Base-by-base conservation (phyloP, 2,113 vertebrate genomes). In the Pomatostomus ruficeps region DNA sequence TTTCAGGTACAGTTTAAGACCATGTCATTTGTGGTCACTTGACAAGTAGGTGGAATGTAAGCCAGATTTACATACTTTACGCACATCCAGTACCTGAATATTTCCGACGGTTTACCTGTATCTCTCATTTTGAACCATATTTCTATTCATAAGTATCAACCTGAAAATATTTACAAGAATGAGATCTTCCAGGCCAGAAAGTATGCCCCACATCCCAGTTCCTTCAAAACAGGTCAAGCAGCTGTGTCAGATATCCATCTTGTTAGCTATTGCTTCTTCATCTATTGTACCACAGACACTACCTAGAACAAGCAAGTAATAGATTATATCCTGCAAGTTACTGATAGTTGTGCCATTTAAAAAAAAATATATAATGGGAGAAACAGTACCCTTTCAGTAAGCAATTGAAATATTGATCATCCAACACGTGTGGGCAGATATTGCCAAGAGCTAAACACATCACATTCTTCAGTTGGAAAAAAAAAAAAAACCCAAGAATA, bases 161-260 rank as follows among this genome's bases (percentile, higher is more conserved):
- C 29, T 59, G 46, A 93, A 95, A 96, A 67, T 54, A 91, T 59
- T 90, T 88, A 43, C 20, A 94, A 88, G 51, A 90, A 66, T 29
- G 23, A 84, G n/a, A 33, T 73, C 58, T 71, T 88, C 48, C 66
- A 91, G 38, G 57, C 17, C 76, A 72, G 52, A 90, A 71, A 90
- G 7, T 5, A 28, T 70, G n/a, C 8, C 23, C 38, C 59, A 88
- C 16, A 79, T 7, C 9, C 81, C 40, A 48, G 36, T 46, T 73
- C 91, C 61, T 61, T 42, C 85, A 91, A 91, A 95, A 71, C 15
- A 95, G 51, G 71, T 33, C 35, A 66, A 73, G 46, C 24, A 96
- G 84, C 84, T 70, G 33, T 82, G 51, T 80, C 57, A 82, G 21
- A 58, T 40, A 29, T 40, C 72, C 42, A 57, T 18, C 38, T 35